Percentiles rank a stretch among this genome's conserved stretches.
Evolutionary conservation across 2,888 invertebrate species (phyloP).

Genomic region (Heliconius aoede): DNA sequence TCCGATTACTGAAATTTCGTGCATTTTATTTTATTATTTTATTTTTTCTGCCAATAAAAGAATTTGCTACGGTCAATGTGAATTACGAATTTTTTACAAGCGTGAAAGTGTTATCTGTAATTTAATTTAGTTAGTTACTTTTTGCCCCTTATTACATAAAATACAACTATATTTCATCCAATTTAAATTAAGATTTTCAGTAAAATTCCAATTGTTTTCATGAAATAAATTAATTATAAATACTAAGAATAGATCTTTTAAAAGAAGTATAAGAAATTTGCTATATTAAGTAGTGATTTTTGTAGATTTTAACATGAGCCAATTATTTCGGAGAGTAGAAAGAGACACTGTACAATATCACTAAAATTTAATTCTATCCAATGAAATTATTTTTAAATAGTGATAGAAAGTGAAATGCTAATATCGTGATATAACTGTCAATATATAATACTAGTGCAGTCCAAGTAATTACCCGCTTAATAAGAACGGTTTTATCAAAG

Average conservation of each 20-base stretch:
- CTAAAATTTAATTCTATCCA: constrained; percentile 10
- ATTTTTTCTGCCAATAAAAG: background rate
- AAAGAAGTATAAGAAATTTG: no score
- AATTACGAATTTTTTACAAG: constrained; percentile 20
- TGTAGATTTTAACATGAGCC: background rate
- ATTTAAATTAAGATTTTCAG: background rate
- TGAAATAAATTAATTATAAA: background rate
- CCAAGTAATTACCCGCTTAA: constrained; percentile 50
- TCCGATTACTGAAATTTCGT: constrained; percentile 8
- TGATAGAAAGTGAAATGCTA: constrained; percentile 51
- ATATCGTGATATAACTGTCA: constrained; percentile 48
- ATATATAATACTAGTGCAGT: constrained; percentile 44
- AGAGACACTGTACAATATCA: background rate
- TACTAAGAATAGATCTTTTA: background rate
- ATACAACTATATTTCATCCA: background rate
- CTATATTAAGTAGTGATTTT: background rate
- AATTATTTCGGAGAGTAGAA: background rate
- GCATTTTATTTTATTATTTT: constrained; percentile 6
- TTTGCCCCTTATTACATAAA: background rate
- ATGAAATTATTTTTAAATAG: constrained; percentile 19
- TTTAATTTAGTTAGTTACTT: background rate
- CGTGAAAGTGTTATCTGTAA: constrained; percentile 11
- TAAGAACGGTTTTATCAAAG: constrained; percentile 50
- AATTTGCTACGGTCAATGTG: constrained; percentile 8
- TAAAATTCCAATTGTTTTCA: background rate